Base-by-base conservation (phyloP, 2,888 invertebrate species). In the Plebejus argus region DNA sequence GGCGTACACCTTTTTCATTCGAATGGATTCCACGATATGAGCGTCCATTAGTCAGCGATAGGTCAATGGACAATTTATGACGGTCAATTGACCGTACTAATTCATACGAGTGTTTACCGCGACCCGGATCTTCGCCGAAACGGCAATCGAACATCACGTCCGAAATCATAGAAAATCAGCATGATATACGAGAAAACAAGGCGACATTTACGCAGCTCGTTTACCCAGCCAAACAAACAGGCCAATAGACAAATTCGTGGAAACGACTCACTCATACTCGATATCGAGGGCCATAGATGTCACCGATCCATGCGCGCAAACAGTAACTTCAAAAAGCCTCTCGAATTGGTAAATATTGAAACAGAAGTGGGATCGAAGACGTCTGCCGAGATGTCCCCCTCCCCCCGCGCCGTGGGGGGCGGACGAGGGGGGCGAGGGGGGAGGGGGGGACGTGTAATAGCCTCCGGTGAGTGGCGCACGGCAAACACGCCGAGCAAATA, bases 401-500 rank as follows among this genome's bases (percentile, higher is more conserved):
- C 45, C 18, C 18, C 5, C 28, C 28, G 15, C 15, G 10, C 45
- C 10, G 45, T 45, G 45, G 15, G 23, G 78, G 76, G 75, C 80
- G 80, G 79, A 80, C 79, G 5, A 79, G 80, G 81, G 79, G 83
- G 18, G 18, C 0, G 1, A 12, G 15, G 78, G 76, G 75, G 15
- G 78, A 75, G 75, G 81, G 80, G 79, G 80, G 79, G 79, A 81
- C 87, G 85, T 88, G 90, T 93, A 93, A 93, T 93, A 93, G 93
- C 90, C 95, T 94, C 95, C 91, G 94, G 95, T 94, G 95, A 95
- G 95, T 93, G 95, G 91, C 91, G 86, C 88, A 89, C 86, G 86
- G 87, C 90, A 92, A 93, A 92, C 90, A 92, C 88, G 85, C 85
- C 88, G 87, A 88, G 88, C 87, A 88, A 89, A 91, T 89, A 89